These are phyloP conservation scores for Phrynocephalus forsythii DNA, from an alignment of 2,797 vertebrate genomes.

Conservation along the genomic window DNA sequence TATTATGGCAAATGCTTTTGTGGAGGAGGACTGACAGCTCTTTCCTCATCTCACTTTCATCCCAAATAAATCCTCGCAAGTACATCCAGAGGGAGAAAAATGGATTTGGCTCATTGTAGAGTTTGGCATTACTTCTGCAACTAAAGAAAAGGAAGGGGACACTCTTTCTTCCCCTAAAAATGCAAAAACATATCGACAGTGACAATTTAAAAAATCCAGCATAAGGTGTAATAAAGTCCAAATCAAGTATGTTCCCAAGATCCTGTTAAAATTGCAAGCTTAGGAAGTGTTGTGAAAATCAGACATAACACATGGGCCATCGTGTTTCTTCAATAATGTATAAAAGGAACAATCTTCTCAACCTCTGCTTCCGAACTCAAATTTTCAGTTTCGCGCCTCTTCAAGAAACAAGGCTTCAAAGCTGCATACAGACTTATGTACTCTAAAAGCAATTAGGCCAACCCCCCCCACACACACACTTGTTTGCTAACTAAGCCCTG, in stretches of 20 bases:
- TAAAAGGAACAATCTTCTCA: not conserved
- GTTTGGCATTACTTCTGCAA: not conserved
- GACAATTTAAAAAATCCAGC: constrained; percentile 47
- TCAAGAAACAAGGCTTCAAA: constrained; percentile 6
- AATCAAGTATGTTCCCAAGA: constrained; percentile 38
- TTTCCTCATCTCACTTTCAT: constrained; percentile 31
- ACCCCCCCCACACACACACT: not conserved
- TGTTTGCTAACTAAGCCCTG: too few species aligned
- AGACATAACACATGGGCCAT: constrained; percentile 33
- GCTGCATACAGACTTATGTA: constrained; percentile 20
- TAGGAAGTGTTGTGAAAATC: constrained; percentile 47
- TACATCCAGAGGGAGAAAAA: constrained; percentile 5
- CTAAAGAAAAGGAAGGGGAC: constrained; percentile 10
- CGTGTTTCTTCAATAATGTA: constrained; percentile 32
- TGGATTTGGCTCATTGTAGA: not conserved
- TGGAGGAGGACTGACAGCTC: not conserved
- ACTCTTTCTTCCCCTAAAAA: constrained; percentile 35
- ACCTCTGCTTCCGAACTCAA: not conserved
- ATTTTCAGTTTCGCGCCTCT: constrained; percentile 27
- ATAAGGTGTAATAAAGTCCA: constrained; percentile 41
- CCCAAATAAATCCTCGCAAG: not conserved
- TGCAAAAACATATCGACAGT: constrained; percentile 36
- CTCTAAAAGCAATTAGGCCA: constrained; percentile 11
- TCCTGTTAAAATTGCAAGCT: constrained; percentile 35
- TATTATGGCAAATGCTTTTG: constrained; percentile 1